Evolutionary conservation across 2,888 invertebrate species (phyloP).

Genomic region (Lasioglossum zephyrum): DNA sequence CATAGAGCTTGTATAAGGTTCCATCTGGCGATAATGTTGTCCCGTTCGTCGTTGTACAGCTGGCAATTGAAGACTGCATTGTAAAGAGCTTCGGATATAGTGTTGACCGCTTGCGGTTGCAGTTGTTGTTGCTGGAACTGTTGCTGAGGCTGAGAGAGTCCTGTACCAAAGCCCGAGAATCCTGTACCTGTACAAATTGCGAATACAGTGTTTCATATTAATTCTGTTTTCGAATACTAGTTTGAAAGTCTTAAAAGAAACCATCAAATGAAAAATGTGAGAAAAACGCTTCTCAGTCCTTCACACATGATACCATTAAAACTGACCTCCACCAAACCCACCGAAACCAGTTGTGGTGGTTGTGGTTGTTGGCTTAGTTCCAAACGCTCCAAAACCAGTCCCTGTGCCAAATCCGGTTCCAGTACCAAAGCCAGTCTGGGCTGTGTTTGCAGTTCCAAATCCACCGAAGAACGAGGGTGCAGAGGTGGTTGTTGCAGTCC

Average conservation of each 20-base stretch:
- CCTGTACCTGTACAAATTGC: constrained; percentile 58
- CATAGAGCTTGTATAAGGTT: constrained; percentile 96
- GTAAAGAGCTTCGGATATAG: constrained; percentile 89
- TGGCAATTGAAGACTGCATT: constrained; percentile 91
- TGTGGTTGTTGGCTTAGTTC: background rate
- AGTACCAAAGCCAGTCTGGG: constrained; percentile 83
- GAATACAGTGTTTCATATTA: background rate
- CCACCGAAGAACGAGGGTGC: constrained; percentile 85
- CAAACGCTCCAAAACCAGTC: constrained; percentile 85
- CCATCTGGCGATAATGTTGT: constrained; percentile 96
- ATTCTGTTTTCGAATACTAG: no score
- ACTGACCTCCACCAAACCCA: constrained; percentile 66
- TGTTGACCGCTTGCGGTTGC: constrained; percentile 86
- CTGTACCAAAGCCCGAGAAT: constrained; percentile 77
- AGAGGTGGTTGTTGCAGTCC: constrained; percentile 79
- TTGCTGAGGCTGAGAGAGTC: constrained; percentile 70
- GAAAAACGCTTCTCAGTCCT: no score
- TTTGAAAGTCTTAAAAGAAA: no score
- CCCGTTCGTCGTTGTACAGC: constrained; percentile 97
- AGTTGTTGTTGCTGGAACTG: constrained; percentile 80
- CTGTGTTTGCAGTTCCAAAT: constrained; percentile 84
- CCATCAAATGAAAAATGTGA: no score
- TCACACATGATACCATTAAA: no score
- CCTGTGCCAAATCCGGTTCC: constrained; percentile 84
- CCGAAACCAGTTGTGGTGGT: background rate